Percentiles rank a stretch among this genome's conserved stretches.
Evolutionary conservation across 92 coral and sea anemone species (phyloP).

Genomic region (Diadumene lineata): DNA sequence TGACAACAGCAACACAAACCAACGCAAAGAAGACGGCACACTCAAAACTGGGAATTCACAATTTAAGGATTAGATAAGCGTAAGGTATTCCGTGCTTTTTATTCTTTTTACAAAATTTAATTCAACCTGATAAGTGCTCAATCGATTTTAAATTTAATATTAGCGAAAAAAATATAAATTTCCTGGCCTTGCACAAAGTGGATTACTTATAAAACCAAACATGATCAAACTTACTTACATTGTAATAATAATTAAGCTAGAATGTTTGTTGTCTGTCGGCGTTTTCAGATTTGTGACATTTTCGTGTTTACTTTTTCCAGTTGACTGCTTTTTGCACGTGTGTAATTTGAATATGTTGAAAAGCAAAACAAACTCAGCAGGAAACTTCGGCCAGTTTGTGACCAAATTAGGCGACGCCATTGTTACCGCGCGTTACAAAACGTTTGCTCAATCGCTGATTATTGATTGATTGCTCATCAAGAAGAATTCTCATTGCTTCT

Average conservation of each 20-base stretch:
- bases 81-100: too few relatives aligned
- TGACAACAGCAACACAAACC: neutral
- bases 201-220: slow-evolving; percentile 7
- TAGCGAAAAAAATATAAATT: neutral
- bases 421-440: slow-evolving; percentile 29
- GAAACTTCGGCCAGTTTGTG: slow-evolving; percentile 19
- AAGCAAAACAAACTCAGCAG: slow-evolving; percentile 19
- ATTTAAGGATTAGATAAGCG: neutral
- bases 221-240: neutral
- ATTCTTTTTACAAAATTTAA: neutral
- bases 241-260: too few relatives aligned
- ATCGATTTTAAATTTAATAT: neutral
- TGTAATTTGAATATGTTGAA: slow-evolving; percentile 9
- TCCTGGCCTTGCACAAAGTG: slow-evolving; percentile 12
- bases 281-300: neutral
- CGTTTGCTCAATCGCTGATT: slow-evolving; percentile 16
- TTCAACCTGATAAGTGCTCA: too few relatives aligned
- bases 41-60: slow-evolving; percentile 7
- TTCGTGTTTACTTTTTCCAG: slow-evolving; percentile 26
- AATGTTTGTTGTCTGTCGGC: neutral
- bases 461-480: slow-evolving; percentile 24
- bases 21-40: neutral
- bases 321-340: slow-evolving; percentile 30
- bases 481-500: neutral
- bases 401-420: slow-evolving; percentile 39